Conservation (phyloP, 1,140 invertebrate species). For the Drosophila seguyi region DNA sequence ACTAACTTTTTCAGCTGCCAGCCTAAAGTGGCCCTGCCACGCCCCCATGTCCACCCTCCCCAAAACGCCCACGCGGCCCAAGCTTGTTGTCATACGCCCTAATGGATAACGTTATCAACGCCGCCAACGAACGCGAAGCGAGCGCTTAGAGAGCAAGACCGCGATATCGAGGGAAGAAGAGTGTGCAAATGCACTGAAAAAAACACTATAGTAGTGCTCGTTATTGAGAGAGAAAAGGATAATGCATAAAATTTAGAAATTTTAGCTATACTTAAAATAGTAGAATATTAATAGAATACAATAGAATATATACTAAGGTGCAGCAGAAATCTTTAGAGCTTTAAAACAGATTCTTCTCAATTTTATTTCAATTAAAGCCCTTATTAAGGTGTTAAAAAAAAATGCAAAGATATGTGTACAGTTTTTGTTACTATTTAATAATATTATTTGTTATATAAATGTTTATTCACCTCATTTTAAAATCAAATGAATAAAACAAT, state of each 20-base stretch:
- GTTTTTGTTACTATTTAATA: too few species aligned
- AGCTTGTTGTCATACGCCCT: conserved; percentile 54
- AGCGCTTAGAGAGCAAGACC: conserved; percentile 38
- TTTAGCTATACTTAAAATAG: neutral
- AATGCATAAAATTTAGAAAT: too few species aligned
- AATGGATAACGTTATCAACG: conserved; percentile 77
- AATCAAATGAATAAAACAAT: too few species aligned
- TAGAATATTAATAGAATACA: neutral
- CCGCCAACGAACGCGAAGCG: conserved; percentile 58
- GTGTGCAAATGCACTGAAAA: neutral
- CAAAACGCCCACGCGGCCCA: conserved; percentile 22
- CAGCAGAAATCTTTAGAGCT: neutral
- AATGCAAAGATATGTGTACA: too few species aligned
- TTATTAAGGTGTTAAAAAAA: too few species aligned
- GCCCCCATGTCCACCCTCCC: conserved; percentile 10
- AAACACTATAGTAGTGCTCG: too few species aligned
- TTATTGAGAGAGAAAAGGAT: too few species aligned
- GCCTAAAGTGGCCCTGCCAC: conserved; percentile 50
- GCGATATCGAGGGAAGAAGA: conserved; percentile 9
- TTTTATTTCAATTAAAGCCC: too few species aligned
- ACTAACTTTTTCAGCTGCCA: conserved; percentile 58
- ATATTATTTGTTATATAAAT: too few species aligned
- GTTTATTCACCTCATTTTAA: too few species aligned
- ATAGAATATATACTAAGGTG: neutral
- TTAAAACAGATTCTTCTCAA: too few species aligned